Evolutionary conservation across 2,113 vertebrate species (phyloP), one percentile per base, ranked within the genome.

Genomic region (Ploceus nigricollis): DNA sequence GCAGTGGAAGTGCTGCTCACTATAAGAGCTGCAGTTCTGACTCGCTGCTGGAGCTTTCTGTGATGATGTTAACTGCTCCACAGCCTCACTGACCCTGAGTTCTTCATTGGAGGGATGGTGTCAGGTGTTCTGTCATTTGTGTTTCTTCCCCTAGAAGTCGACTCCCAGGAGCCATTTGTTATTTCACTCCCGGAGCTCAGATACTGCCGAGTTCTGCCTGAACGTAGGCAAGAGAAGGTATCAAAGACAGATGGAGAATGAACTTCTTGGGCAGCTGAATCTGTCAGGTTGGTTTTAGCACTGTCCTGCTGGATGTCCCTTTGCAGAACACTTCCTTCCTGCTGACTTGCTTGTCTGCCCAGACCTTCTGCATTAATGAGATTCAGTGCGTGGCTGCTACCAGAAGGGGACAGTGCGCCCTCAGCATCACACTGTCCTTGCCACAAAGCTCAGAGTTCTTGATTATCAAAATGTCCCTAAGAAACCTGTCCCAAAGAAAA

Each of bases 201-300:
- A 39, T 71, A 42, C 75, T 87, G 75, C 79, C 51, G 69, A 35
- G 53, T 71, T 77, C 83, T 83, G 63, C 83, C 72, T 83, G 82
- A 90, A 47, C 9, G 9, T 44, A n/a, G 17, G 75, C 5, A 15
- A 57, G 50, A 56, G 37, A 17, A 71, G n/a, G 28, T 72, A 77
- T n/a, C 18, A 4, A 70, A 87, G 80, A 69, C 51, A 4, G 45
- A 40, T 72, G 50, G 64, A 89, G 87, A 90, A 81, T 73, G 30
- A 92, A 69, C 51, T 93, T 35, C 22, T 31, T 61, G 53, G 37
- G 40, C 78, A 73, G 65, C 40, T 72, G 16, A 35, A 70, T n/a
- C 15, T 61, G 21, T 31, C 68, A 96, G 87, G 92, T 78, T 61
- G 50, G 86, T 64, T 81, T 82, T 60, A 71, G 51, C 1, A 2